Evolutionary conservation across 2,888 invertebrate species (phyloP), one percentile per base, ranked within the genome.

Genomic region (Scaptomyza cyrtandrae): DNA sequence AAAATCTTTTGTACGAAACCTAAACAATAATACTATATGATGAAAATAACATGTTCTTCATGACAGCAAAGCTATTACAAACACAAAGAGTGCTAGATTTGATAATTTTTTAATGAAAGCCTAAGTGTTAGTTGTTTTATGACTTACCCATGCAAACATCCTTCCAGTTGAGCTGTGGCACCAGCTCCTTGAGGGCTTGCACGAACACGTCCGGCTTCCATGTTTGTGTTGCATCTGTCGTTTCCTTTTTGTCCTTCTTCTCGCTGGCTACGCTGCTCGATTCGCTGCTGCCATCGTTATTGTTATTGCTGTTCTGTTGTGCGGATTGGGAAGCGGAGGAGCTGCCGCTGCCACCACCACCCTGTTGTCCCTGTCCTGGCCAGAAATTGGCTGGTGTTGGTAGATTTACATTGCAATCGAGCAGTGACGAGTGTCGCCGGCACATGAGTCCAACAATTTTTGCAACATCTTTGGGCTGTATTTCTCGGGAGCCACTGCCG

Each of bases 131-230:
- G 31, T 31, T 31, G 10, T 7, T 7, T 31, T 10, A 6, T 29
- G 33, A 33, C 71, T 68, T 78, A 92, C 98, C 97, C 70, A 95
- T 93, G 76, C 98, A 96, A 0, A 99, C 97, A 89, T 98, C 98
- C 89, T 96, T 96, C 98, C 99, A 99, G 83, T 96, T 96, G 66
- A 99, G 92, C 88, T 95, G 96, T 1, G 97, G 95, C 75, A 96
- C 96, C 75, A 97, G 93, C 91, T 98, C 98, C 91, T 97, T 97
- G 29, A 98, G 93, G n/a, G 97, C 95, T 91, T 97, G 97, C 43
- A 98, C 96, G 90, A 99, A 98, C 58, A 98, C 95, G 90, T 99
- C 98, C 11, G 97, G 95, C 91, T 98, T 98, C 99, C 99, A 99
- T 59, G 96, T 94, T 43, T 91, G 91, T 16, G 91, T 91, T 90